Evolutionary conservation across 2,113 vertebrate genomes (phyloP).

Genomic region (Coptodon rendalli): DNA sequence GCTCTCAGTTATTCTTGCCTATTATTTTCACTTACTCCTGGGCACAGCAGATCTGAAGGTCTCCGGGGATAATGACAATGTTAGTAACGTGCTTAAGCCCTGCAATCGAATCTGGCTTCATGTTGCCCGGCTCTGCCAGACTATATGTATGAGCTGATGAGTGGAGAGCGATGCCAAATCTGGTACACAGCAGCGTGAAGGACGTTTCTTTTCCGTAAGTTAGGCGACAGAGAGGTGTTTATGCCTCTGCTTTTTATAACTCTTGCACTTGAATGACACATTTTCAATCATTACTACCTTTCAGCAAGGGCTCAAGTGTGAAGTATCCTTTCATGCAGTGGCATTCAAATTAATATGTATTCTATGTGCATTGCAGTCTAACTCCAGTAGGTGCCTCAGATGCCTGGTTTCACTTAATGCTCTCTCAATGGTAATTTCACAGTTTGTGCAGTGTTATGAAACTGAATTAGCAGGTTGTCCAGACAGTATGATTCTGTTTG

Average conservation of each 20-base stretch:
- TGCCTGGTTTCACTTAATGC: not conserved
- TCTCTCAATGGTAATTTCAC: not conserved
- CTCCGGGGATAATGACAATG: conserved; percentile 50
- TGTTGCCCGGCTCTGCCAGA: conserved; percentile 3
- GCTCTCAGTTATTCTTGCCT: conserved; percentile 42
- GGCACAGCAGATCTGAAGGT: conserved; percentile 14
- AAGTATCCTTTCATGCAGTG: not conserved
- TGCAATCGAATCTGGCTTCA: conserved; percentile 52
- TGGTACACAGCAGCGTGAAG: conserved; percentile 10
- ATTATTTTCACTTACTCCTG: conserved; percentile 42
- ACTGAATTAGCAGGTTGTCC: not conserved
- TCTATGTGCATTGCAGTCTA: not conserved
- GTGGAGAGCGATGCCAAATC: conserved; percentile 24
- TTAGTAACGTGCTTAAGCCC: conserved; percentile 41
- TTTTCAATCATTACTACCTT: conserved; percentile 23
- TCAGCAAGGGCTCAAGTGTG: conserved; percentile 31
- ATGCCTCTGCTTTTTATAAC: conserved; percentile 42
- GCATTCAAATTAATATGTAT: not conserved
- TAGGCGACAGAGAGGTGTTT: not conserved
- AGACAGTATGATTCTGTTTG: not conserved
- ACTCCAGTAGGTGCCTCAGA: not conserved
- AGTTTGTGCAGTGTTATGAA: not conserved
- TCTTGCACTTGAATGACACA: conserved; percentile 6
- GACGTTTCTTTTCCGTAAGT: conserved; percentile 20
- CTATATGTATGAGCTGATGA: conserved; percentile 11